Conservation (phyloP, 2,888 invertebrate genomes). For the Neoascia interrupta region DNA sequence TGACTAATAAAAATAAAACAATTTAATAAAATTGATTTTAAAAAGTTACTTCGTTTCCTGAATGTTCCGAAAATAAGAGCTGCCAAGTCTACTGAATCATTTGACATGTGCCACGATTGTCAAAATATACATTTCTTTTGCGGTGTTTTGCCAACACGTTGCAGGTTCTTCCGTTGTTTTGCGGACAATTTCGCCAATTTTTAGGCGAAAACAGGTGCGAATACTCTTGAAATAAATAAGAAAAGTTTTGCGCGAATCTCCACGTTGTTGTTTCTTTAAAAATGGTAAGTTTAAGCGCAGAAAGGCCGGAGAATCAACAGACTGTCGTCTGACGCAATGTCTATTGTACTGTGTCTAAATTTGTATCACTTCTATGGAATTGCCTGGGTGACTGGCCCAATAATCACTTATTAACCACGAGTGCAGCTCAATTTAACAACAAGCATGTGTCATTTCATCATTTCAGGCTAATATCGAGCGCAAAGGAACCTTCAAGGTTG, state of each 20-base stretch:
- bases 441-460: no score
- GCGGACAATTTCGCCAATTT: constrained; percentile 16
- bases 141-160: constrained; percentile 72
- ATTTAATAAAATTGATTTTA: no score
- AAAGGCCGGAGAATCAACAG: not conserved
- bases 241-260: not conserved
- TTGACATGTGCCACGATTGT: constrained; percentile 22
- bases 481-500: constrained; percentile 98
- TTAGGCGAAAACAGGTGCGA: not conserved
- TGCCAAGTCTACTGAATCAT: no score
- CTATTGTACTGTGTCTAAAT: no score
- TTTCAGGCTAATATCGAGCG: constrained; percentile 81
- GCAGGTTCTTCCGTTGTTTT: constrained; percentile 55
- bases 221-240: constrained; percentile 4
- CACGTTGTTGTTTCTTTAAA: constrained; percentile 8
- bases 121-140: constrained; percentile 24
- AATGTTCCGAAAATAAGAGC: no score
- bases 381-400: no score
- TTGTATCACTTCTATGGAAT: no score
- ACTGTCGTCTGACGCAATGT: constrained; percentile 16
- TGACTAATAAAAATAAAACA: no score
- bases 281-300: constrained; percentile 27
- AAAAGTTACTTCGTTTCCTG: no score
- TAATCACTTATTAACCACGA: no score
- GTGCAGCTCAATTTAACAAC: no score